Evolutionary conservation across 2,888 invertebrate genomes (phyloP).

Genomic region (Epinotia nisella): DNA sequence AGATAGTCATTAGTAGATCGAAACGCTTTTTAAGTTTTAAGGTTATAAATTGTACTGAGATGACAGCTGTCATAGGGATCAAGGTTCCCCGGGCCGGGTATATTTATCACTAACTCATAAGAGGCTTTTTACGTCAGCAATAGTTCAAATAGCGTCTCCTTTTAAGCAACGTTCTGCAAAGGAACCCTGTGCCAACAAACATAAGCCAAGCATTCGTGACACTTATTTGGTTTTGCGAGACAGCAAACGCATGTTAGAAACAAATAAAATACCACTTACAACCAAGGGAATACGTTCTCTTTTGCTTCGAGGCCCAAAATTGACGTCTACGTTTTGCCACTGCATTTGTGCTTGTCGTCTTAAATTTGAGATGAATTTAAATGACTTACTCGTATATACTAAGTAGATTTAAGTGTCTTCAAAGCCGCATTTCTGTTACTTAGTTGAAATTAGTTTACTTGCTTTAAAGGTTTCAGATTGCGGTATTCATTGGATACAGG

Average conservation of each 20-base stretch:
- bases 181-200: slow-evolving; percentile 1
- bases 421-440: slow-evolving; percentile 26
- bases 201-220: not conserved
- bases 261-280: not conserved
- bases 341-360: slow-evolving; percentile 3
- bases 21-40: too few relatives aligned
- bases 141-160: not conserved
- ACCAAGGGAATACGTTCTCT: not conserved
- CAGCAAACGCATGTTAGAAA: not conserved
- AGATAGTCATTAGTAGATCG: too few relatives aligned
- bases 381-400: slow-evolving; percentile 19
- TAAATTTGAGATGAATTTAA: slow-evolving; percentile 16
- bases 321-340: not conserved
- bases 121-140: not conserved
- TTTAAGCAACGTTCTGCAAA: not conserved
- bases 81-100: too few relatives aligned
- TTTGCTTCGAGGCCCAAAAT: not conserved
- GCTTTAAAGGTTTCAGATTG: not conserved
- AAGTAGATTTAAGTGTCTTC: slow-evolving; percentile 28
- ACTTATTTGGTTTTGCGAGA: slow-evolving; percentile 14
- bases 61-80: too few relatives aligned
- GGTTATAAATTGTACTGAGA: too few relatives aligned
- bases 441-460: slow-evolving; percentile 28
- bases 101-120: not conserved
- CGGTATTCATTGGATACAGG: not conserved